Conservation (phyloP, 1,140 invertebrate species). For the Goniozus legneri region DNA sequence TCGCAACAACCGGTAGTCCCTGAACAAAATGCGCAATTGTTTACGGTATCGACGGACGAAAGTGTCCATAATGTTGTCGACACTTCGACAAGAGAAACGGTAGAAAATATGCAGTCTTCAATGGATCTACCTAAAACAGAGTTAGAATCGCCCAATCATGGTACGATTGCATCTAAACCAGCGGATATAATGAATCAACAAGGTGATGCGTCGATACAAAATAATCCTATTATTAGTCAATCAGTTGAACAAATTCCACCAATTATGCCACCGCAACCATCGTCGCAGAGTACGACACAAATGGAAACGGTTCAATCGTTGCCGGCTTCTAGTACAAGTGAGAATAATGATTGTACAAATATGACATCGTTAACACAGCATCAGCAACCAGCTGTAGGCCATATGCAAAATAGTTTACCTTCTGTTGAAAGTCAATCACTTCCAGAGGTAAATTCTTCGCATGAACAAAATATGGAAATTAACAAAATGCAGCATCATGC, state of each 20-base stretch:
- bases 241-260: conserved; percentile 25
- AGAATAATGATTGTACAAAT: conserved; percentile 36
- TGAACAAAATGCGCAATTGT: conserved; percentile 35
- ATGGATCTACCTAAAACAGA: conserved; percentile 30
- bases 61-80: conserved; percentile 41
- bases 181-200: too few relatives aligned
- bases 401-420: conserved; percentile 27
- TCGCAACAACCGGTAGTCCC: conserved; percentile 34
- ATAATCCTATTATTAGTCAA: conserved; percentile 32
- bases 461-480: conserved; percentile 36
- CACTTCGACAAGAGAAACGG: conserved; percentile 38
- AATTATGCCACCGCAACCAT: background rate
- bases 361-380: conserved; percentile 34
- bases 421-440: conserved; percentile 33
- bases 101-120: conserved; percentile 33
- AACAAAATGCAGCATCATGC: conserved; percentile 25
- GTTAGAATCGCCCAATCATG: conserved; percentile 30
- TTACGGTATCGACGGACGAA: conserved; percentile 39
- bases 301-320: conserved; percentile 46
- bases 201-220: conserved; percentile 36
- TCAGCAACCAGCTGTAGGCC: conserved; percentile 19
- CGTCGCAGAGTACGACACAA: conserved; percentile 22
- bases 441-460: conserved; percentile 36
- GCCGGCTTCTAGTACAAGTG: conserved; percentile 47
- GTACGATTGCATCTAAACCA: conserved; percentile 6